phyloP scores from a whole-genome alignment of 2,888 invertebrate genomes.

The Aporophyla lueneburgensis region DNA sequence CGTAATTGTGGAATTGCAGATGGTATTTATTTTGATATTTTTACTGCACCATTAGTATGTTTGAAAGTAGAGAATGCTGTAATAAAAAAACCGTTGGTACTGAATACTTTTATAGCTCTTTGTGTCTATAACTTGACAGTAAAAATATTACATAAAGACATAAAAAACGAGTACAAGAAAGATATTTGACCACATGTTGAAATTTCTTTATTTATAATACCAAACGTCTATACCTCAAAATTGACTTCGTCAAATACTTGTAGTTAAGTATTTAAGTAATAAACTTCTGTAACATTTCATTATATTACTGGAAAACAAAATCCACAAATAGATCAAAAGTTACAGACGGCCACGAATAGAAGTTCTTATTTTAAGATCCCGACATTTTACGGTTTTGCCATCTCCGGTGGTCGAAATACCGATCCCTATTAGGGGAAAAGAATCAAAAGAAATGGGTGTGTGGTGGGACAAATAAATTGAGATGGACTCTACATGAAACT shows the following conservation, averaged over 20 bases:
- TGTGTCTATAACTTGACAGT: constrained; percentile 24
- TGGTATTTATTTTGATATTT: constrained; percentile 34
- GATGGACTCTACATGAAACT: constrained; percentile 1
- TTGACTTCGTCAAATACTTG: neutral
- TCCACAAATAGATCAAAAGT: constrained; percentile 43
- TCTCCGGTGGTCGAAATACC: constrained; percentile 58
- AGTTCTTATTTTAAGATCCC: constrained; percentile 51
- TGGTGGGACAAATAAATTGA: constrained; percentile 22
- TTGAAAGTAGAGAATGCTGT: constrained; percentile 30
- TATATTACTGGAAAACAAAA: constrained; percentile 40
- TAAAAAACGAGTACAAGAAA: neutral
- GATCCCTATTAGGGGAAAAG: constrained; percentile 13
- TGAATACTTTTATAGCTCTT: constrained; percentile 43
- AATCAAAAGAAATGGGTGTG: constrained; percentile 7
- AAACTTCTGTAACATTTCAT: constrained; percentile 1
- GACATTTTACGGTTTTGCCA: constrained; percentile 47
- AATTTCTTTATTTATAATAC: constrained; percentile 1
- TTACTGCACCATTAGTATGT: constrained; percentile 36
- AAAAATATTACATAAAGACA: constrained; percentile 1
- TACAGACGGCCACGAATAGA: constrained; percentile 41
- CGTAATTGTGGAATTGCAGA: constrained; percentile 41
- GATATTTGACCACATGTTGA: neutral
- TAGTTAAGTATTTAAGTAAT: constrained; percentile 15
- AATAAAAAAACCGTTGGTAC: constrained; percentile 45
- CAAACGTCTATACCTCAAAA: neutral